Evolutionary conservation across 2,888 invertebrate genomes (phyloP), one percentile per base, ranked within the genome.

Genomic region (Eueremaeus valkanovi): DNA sequence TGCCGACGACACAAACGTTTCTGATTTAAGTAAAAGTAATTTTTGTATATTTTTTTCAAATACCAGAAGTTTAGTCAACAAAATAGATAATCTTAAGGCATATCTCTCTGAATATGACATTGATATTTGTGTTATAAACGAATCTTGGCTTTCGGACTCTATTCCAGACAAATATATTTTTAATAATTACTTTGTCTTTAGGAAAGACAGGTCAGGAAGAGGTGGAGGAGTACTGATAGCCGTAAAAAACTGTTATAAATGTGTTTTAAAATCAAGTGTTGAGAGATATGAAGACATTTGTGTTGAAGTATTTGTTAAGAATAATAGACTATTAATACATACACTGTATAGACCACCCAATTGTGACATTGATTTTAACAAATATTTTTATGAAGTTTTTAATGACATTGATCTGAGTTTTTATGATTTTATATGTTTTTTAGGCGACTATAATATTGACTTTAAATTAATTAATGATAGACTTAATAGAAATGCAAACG

Each of bases 301-400:
- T 40, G 21, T 66, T n/a, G 66, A 66, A 40, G 31, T 66, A 5
- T 27, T 36, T 36, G 16, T 66, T 1, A n/a, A 66, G 18, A 40
- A 66, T n/a, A 33, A 36, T 1, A 27, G n/a, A 21, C 9, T 66
- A 21, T 24, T 66, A 66, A 8, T 66, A n/a, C 13, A 9, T 24
- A 66, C 66, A 66, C 36, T 66, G 2, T 66, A 66, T 66, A 66
- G 66, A 66, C 66, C 66, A 2, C 66, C 66, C 2, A 66, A 66
- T 66, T 36, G 5, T 66, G 6, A 36, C 9, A 33, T 18, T 33
- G 24, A 66, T 66, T 36, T 66, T 21, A 66, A 36, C 3, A 3
- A 8, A 13, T 18, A 21, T 66, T 66, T 66, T 21, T 21, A 21
- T 36, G 5, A 6, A 18, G 13, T 63, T n/a, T 13, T 31, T 63